Evolutionary conservation across 2,797 vertebrate species (phyloP).

Genomic region (Microhierax caerulescens): DNA sequence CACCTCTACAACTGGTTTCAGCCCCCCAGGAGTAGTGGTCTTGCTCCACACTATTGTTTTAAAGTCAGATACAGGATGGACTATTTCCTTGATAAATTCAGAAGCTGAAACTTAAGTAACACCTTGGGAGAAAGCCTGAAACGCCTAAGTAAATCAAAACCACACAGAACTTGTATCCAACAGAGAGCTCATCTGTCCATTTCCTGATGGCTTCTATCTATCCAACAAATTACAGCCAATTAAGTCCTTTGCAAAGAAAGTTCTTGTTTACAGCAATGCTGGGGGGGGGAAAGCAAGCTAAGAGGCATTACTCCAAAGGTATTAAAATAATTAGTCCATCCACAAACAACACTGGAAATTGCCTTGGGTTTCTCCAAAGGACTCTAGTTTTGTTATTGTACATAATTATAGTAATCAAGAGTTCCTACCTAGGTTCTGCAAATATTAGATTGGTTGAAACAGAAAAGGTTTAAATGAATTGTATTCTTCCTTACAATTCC

Average conservation of each 20-base stretch:
- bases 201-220: not conserved
- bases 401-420: not conserved
- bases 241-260: not conserved
- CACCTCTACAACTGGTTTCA: not conserved
- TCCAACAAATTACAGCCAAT: conserved; percentile 24
- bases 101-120: not conserved
- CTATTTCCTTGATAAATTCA: not conserved
- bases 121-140: not conserved
- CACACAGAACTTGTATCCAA: not conserved
- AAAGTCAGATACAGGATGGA: not conserved
- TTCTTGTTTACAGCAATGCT: not conserved
- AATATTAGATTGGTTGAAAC: not conserved
- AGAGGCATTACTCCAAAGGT: not conserved
- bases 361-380: not conserved
- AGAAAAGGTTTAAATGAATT: not conserved
- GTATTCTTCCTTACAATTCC: not conserved
- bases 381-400: not conserved
- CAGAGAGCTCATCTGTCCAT: not conserved
- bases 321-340: conserved; percentile 48
- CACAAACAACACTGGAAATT: conserved; percentile 32
- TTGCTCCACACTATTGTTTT: not conserved
- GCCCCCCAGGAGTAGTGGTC: not conserved
- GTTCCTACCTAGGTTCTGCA: not conserved
- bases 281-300: too few relatives aligned
- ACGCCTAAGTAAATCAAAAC: not conserved